A percentile compares a stretch with the other conserved stretches of the same genome.
These are phyloP conservation scores for Stegastes partitus DNA, from an alignment of 2,113 vertebrate genomes.

Conservation along the genomic window DNA sequence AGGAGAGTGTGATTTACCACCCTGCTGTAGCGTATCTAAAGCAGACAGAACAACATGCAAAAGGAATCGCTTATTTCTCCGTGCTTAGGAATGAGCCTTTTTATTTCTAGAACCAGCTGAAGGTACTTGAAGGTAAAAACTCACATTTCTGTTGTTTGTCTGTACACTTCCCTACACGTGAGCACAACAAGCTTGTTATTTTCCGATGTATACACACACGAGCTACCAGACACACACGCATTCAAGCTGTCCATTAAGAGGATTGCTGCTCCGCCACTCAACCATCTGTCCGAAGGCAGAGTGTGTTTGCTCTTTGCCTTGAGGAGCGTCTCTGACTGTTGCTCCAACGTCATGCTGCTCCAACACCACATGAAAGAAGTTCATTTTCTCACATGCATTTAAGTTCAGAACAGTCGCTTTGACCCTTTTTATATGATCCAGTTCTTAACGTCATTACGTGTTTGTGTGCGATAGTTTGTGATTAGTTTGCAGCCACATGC, in stretches of 20 bases:
- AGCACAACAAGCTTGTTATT: conserved; percentile 26
- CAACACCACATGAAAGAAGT: background rate
- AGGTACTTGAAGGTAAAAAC: background rate
- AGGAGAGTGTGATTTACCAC: too few species aligned
- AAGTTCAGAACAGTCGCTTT: too few species aligned
- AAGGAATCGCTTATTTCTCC: background rate
- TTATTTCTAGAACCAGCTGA: background rate
- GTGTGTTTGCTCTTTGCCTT: conserved; percentile 36
- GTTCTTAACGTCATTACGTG: background rate
- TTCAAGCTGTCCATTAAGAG: conserved; percentile 61
- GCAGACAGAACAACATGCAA: background rate
- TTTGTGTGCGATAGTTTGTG: background rate
- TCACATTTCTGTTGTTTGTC: background rate
- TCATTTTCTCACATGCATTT: background rate
- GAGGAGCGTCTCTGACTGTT: conserved; percentile 2
- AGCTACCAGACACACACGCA: background rate
- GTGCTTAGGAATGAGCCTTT: too few species aligned
- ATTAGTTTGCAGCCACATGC: background rate
- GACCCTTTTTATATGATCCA: too few species aligned
- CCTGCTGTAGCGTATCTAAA: too few species aligned
- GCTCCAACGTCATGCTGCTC: background rate
- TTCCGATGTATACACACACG: conserved; percentile 7
- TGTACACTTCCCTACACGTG: background rate
- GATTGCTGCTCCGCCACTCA: conserved; percentile 58
- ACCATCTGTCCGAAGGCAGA: conserved; percentile 71